Evolutionary conservation across 2,113 vertebrate genomes (phyloP).

Genomic region (Sylvia atricapilla): DNA sequence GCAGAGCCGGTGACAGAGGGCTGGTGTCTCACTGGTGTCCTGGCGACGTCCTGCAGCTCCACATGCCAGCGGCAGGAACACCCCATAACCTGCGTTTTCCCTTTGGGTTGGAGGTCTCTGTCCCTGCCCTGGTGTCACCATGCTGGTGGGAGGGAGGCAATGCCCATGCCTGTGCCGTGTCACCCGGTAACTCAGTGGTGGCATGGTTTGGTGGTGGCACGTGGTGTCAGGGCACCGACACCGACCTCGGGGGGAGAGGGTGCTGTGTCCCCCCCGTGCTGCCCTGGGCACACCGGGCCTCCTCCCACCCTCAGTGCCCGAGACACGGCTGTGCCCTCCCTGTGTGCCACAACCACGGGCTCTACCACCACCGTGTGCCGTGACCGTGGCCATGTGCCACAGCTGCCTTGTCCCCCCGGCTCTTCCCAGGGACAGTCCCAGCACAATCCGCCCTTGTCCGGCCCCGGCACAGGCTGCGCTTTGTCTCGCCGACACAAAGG

Average conservation of each 20-base stretch:
- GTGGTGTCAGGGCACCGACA: background rate
- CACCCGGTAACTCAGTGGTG: fast-evolving
- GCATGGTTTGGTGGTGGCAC: background rate
- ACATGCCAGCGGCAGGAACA: fast-evolving
- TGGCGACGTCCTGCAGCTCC: background rate
- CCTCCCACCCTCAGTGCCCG: background rate
- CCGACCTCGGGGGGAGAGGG: fast-evolving
- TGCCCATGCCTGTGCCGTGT: fast-evolving
- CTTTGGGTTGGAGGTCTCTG: background rate
- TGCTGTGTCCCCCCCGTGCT: background rate
- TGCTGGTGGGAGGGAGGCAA: background rate
- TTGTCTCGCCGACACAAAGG: constrained; percentile 51
- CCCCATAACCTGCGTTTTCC: background rate
- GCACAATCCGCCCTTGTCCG: constrained; percentile 48
- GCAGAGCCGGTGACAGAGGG: background rate
- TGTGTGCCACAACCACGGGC: background rate
- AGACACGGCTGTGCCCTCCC: background rate
- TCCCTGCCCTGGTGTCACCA: background rate
- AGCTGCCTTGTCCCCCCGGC: background rate
- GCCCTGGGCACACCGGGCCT: background rate
- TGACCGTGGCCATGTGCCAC: background rate
- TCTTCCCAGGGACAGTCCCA: background rate
- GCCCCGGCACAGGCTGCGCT: constrained; percentile 7
- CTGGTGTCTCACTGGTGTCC: background rate
- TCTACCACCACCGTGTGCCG: background rate